These are phyloP conservation scores for Hirundo rustica DNA, from an alignment of 2,797 vertebrate genomes.

Conservation along the genomic window DNA sequence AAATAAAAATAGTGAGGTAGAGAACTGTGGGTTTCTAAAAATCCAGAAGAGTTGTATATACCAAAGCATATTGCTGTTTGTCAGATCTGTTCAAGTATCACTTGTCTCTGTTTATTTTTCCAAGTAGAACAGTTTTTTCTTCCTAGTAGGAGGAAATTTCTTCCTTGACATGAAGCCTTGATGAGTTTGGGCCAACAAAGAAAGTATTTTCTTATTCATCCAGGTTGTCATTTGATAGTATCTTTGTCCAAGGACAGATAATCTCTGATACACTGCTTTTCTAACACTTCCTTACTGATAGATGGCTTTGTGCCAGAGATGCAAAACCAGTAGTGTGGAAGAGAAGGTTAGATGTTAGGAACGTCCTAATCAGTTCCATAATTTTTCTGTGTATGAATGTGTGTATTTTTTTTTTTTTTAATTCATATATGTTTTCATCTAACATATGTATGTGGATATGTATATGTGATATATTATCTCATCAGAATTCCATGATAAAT, in stretches of 20 bases:
- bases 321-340: neutral
- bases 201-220: neutral
- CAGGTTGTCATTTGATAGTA: neutral
- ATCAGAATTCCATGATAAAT: neutral
- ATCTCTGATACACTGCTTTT: neutral
- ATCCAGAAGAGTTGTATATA: neutral
- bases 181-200: neutral
- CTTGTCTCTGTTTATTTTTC: neutral
- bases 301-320: neutral
- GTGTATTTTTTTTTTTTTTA: neutral
- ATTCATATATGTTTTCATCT: neutral
- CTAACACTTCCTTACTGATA: neutral
- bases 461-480: neutral
- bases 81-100: neutral
- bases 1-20: neutral
- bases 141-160: neutral
- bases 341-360: neutral
- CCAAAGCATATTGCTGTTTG: neutral
- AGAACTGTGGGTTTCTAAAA: neutral
- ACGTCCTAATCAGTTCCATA: neutral
- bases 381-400: neutral
- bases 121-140: neutral
- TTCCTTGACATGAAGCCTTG: neutral
- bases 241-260: constrained; percentile 16
- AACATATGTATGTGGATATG: neutral